phyloP scores from a whole-genome alignment of 2,797 vertebrate species.

The Notoglanidium macrostoma region DNA sequence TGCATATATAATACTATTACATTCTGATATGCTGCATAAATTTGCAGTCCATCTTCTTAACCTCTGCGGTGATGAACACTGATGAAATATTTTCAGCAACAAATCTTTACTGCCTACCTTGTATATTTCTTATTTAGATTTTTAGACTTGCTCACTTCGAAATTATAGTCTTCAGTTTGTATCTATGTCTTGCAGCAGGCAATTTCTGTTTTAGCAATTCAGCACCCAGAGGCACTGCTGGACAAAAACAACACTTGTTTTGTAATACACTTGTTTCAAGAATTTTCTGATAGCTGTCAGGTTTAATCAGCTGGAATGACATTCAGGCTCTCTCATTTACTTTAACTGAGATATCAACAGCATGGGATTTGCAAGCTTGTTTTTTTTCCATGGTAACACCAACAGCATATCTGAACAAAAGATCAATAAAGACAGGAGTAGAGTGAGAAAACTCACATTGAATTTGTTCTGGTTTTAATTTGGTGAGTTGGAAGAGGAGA shows the following conservation, averaged over 20 bases:
- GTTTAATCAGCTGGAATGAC: constrained; percentile 41
- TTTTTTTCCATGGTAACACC: constrained; percentile 24
- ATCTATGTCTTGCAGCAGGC: background rate
- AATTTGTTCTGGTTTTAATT: constrained; percentile 36
- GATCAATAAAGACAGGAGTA: constrained; percentile 44
- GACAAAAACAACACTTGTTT: constrained; percentile 30
- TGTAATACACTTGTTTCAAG: constrained; percentile 44
- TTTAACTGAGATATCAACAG: constrained; percentile 33
- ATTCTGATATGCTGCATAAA: background rate
- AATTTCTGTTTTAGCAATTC: constrained; percentile 14
- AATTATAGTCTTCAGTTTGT: constrained; percentile 3
- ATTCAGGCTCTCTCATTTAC: constrained; percentile 22
- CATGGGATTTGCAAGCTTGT: constrained; percentile 25
- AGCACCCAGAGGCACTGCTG: constrained; percentile 26
- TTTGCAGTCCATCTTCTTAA: background rate
- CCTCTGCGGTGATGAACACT: background rate
- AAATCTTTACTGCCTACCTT: background rate
- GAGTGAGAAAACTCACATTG: constrained; percentile 30
- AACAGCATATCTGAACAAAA: constrained; percentile 41
- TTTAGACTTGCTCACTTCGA: background rate
- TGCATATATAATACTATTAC: background rate
- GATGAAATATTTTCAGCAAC: background rate
- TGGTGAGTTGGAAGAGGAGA: constrained; percentile 3
- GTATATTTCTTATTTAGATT: background rate
- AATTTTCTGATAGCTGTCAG: constrained; percentile 47